Conservation (phyloP, 64 coral and sea anemone genomes). For the Dendronephthya gigantea region DNA sequence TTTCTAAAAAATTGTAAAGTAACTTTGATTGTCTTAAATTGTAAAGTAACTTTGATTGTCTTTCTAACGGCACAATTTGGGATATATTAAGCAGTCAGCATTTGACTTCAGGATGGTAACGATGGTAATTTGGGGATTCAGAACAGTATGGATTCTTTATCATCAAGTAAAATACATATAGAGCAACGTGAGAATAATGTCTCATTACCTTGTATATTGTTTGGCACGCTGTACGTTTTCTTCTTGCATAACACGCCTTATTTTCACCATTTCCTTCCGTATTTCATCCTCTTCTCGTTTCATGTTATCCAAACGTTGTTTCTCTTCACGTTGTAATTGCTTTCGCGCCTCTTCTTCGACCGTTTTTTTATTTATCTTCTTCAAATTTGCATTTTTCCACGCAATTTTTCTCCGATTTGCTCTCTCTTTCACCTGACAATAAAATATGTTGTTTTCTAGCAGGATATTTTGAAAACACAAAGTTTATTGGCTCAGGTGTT, state of each 20-base stretch:
- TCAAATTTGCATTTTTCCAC: neutral
- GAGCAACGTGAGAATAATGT: too few species aligned
- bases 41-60: too few species aligned
- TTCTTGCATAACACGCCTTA: neutral
- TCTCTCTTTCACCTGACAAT: conserved; percentile 5
- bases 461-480: too few species aligned
- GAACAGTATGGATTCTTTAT: too few species aligned
- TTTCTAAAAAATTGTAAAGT: too few species aligned
- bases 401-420: neutral
- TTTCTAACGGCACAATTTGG: too few species aligned
- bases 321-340: neutral
- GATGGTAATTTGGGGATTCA: too few species aligned
- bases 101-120: too few species aligned
- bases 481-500: neutral
- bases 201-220: neutral
- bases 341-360: neutral
- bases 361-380: neutral
- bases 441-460: too few species aligned
- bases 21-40: too few species aligned
- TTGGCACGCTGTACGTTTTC: neutral
- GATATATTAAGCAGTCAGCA: too few species aligned
- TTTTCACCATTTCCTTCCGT: conserved; percentile 9
- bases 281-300: neutral
- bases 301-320: neutral
- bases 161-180: too few species aligned